Evolutionary conservation across 2,888 invertebrate species (phyloP).

Genomic region (Unio pictorum): DNA sequence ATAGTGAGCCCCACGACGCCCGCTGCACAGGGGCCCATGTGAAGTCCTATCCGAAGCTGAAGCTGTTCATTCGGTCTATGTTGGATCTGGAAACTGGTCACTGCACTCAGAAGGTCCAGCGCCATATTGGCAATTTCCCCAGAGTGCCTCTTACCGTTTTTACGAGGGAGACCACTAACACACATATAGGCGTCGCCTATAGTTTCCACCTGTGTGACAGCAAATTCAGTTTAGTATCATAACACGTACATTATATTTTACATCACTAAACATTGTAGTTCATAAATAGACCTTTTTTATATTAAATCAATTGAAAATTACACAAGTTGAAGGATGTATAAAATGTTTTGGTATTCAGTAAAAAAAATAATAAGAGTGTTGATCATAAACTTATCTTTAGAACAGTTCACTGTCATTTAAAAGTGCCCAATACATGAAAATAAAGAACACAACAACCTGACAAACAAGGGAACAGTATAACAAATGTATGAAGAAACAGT

Average conservation of each 20-base stretch:
- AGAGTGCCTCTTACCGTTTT: constrained; percentile 62
- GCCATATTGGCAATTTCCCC: constrained; percentile 69
- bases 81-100: constrained; percentile 61
- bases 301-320: too few species aligned
- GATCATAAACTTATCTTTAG: too few species aligned
- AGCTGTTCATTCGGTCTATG: constrained; percentile 60
- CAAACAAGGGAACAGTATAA: too few species aligned
- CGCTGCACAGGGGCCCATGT: constrained; percentile 67
- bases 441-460: too few species aligned
- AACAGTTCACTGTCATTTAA: too few species aligned
- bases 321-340: too few species aligned
- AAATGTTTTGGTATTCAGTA: too few species aligned
- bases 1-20: constrained; percentile 65
- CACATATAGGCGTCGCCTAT: constrained; percentile 70
- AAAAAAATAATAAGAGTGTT: too few species aligned
- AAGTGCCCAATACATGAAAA: too few species aligned
- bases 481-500: too few species aligned
- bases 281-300: too few species aligned
- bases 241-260: not conserved
- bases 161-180: constrained; percentile 63
- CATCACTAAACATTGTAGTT: not conserved
- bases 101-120: constrained; percentile 63
- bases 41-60: constrained; percentile 63
- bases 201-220: constrained; percentile 62
- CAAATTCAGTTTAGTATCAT: not conserved